These are phyloP conservation scores for Tympanuchus pallidicinctus DNA, from an alignment of 2,113 vertebrate genomes.

Conservation along the genomic window DNA sequence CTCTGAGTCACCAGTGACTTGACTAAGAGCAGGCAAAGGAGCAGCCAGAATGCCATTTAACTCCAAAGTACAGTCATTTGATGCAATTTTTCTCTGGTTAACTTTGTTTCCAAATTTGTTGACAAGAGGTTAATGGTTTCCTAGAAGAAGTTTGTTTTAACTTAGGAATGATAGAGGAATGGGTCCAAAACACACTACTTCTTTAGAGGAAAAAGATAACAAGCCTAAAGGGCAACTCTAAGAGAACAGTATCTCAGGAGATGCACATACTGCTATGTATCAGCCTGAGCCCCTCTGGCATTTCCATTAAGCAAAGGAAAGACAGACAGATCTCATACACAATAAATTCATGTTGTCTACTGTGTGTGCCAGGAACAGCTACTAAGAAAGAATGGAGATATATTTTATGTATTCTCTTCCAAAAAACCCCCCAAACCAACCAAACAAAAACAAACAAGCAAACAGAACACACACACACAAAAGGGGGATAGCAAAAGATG, in stretches of 20 bases:
- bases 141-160: not conserved
- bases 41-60: not conserved
- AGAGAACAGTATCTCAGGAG: not conserved
- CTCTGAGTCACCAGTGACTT: not conserved
- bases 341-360: not conserved
- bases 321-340: not conserved
- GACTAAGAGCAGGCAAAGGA: not conserved
- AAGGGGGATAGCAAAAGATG: not conserved
- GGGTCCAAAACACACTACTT: not conserved
- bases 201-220: not conserved
- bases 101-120: not conserved
- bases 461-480: too few species aligned
- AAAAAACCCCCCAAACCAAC: too few species aligned
- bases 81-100: not conserved
- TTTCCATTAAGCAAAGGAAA: not conserved
- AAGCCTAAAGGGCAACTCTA: not conserved
- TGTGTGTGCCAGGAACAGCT: not conserved
- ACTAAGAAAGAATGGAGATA: not conserved
- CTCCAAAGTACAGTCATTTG: not conserved
- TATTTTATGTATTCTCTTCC: not conserved
- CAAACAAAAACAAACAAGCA: too few species aligned
- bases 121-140: not conserved
- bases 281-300: not conserved
- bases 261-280: not conserved
- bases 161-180: not conserved